Base-by-base conservation (phyloP, 2,797 vertebrate species). In the Helostoma temminkii region DNA sequence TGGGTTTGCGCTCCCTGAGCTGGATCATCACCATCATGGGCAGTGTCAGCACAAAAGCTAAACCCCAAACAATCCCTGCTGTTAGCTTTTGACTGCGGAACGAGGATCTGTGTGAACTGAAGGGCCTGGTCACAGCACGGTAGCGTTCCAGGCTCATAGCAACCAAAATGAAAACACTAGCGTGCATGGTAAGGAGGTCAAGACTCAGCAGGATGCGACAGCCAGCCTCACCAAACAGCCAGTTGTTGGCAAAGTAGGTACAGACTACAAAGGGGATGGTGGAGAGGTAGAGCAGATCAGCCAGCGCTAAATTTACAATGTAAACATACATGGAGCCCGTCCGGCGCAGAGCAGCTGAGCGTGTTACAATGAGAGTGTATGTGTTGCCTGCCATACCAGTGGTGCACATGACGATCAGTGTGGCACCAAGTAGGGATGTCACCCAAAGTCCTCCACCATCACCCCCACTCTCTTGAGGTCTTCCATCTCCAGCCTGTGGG, bases 191-290 rank as follows among this genome's bases (percentile, higher is more conserved):
- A 72, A 97, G 94, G 30, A 97, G 92, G 74, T 97, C 96, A 4
- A 97, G 90, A 53, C 96, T 96, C 52, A 97, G 89, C 28, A 97
- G 86, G 74, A 97, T 46, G 50, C 93, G 93, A 72, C 96, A 97
- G 49, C 96, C 95, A 0, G 89, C 61, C 3, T 96, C 96, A 0
- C 95, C 95, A 0, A 96, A 97, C 82, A 96, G 90, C 96, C 96
- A 97, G 74, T 96, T 87, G 0, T 92, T 94, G 43, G 92, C 87
- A 0, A 96, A 94, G 83, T 96, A 96, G 36, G 96, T 97, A 88
- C 94, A 95, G 22, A 96, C 93, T 45, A 97, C 95, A 0, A 97
- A 97, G 5, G 96, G 96, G 69, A 96, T 96, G 84, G 95, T 97
- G 88, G 92, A 93, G 19, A 97, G 94, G 89, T 96, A 97, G 28